phyloP scores from a whole-genome alignment of 2,113 vertebrate genomes.

The Corydoras sp. region DNA sequence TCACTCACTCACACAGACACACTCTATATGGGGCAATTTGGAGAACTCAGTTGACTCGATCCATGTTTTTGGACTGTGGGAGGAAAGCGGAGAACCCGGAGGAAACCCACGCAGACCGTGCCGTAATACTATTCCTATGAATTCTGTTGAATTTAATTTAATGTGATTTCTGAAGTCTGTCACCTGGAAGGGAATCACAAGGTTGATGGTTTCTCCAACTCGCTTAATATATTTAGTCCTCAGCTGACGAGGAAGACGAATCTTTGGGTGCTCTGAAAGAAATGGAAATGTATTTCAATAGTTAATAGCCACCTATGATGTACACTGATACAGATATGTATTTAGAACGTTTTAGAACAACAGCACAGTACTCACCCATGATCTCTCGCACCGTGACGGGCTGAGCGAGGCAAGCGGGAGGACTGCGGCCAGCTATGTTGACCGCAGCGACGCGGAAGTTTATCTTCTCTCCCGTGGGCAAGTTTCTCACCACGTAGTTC shows the following conservation, averaged over 20 bases:
- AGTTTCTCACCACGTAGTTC: conserved; percentile 67
- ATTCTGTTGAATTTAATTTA: no score
- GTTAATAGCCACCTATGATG: no score
- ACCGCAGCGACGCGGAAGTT: conserved; percentile 76
- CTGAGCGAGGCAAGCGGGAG: conserved; percentile 66
- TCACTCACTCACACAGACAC: no score
- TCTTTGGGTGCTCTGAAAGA: conserved; percentile 78
- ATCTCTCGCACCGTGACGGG: conserved; percentile 83
- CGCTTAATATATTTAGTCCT: conserved; percentile 77
- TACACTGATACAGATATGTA: background rate
- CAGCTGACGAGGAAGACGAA: conserved; percentile 80
- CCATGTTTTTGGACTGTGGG: no score
- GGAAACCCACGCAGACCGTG: no score
- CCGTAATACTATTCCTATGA: no score
- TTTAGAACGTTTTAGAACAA: conserved; percentile 61
- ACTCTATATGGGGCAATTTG: no score
- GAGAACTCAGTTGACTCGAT: no score
- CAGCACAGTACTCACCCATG: conserved; percentile 50
- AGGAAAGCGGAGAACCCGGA: no score
- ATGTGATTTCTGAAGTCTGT: background rate
- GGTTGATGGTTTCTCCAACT: conserved; percentile 81
- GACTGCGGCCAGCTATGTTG: conserved; percentile 78
- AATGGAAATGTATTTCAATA: background rate
- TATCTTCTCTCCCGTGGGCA: conserved; percentile 79
- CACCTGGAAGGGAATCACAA: conserved; percentile 86